These are phyloP conservation scores for Cydia amplana DNA, from an alignment of 1,140 invertebrate genomes.

Conservation along the genomic window DNA sequence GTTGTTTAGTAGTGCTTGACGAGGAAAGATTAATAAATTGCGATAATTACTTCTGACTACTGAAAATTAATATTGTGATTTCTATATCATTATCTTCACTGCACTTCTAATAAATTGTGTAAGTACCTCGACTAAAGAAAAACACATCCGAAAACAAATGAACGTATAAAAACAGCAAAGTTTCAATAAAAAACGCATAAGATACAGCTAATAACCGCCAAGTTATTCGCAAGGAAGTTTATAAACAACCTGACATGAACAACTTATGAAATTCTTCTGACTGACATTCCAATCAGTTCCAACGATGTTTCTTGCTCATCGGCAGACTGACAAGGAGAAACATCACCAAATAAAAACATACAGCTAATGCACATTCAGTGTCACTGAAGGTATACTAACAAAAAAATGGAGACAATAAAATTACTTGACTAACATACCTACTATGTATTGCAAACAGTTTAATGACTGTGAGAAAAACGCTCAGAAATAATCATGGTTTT, in stretches of 20 bases:
- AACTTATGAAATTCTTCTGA: background rate
- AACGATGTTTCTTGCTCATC: background rate
- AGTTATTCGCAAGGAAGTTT: background rate
- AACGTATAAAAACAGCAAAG: too few species aligned
- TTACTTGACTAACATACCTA: background rate
- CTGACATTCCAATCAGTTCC: background rate
- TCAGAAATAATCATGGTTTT: background rate
- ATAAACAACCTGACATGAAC: background rate
- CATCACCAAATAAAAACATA: background rate
- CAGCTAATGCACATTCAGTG: constrained; percentile 7
- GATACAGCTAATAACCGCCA: too few species aligned
- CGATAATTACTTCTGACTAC: too few species aligned
- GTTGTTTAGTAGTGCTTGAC: background rate
- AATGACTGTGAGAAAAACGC: background rate
- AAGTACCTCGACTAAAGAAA: too few species aligned
- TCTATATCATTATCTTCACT: too few species aligned
- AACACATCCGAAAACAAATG: too few species aligned
- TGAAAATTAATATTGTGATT: too few species aligned
- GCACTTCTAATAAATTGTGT: too few species aligned
- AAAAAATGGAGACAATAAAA: constrained; percentile 19
- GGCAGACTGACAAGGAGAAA: background rate
- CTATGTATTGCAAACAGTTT: background rate
- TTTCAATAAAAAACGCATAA: too few species aligned
- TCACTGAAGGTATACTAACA: background rate
- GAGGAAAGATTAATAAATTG: too few species aligned